Base-by-base conservation (phyloP, 2,888 invertebrate species). In the Fissipunctia ypsillon region DNA sequence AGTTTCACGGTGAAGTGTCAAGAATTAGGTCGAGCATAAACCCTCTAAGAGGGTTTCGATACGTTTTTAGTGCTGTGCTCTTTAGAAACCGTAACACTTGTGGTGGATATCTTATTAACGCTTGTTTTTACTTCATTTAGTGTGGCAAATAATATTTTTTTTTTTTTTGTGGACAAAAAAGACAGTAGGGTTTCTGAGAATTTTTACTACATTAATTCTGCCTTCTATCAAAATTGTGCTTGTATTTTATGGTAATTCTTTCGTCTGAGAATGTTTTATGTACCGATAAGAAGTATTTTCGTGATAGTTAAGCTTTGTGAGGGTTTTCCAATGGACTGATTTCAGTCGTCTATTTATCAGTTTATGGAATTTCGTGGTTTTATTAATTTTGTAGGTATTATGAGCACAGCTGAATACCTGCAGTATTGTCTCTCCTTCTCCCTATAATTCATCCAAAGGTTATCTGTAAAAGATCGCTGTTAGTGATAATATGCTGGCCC, bases 21-120 rank as follows among this genome's bases (percentile, higher is more conserved):
- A 64, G 81, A 79, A 80, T 63, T 80, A 63, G 79, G 79, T 80
- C 79, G 77, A 81, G 70, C 66, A 59, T 80, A 70, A 81, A 80
- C 75, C 54, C 48, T 31, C 56, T 70, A 76, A 71, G 79, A 64
- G 77, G 79, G 70, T 64, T 48, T 35, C 67, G 67, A 61, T 56
- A 78, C 69, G 43, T 43, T 67, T 81, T 67, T 76, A 80, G 79
- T 80, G 71, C 67, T 76, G 66, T 31, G 57, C 63, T 28, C 79
- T 81, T 71, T 43, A 71, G 66, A 67, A 76, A 81, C 81, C 76
- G 70, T 64, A 79, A 64, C 79, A 81, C 79, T 80, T 81, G 69
- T 69, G 66, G 69, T 63, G 16, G 48, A 52, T 52, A 52, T 38
- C 70, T 81, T 76, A 81, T 59, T 70, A 81, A 57, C 63, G 50